A percentile compares a stretch with the other conserved stretches of the same genome.
Conservation (phyloP, 2,888 invertebrate species). For the Malacosoma neustria region DNA sequence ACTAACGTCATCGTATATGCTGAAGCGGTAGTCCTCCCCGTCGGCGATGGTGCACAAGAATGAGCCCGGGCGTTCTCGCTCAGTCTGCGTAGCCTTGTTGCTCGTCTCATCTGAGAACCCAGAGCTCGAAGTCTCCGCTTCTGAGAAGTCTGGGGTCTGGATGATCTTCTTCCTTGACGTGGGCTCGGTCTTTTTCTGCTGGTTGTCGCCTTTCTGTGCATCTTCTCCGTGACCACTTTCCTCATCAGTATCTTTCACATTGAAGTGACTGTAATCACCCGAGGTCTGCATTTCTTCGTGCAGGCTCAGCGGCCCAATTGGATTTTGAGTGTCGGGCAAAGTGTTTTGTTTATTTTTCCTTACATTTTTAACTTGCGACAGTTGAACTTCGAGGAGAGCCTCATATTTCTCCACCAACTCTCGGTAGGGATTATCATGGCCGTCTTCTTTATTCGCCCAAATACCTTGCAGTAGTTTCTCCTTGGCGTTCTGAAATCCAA, state of each 20-base stretch:
- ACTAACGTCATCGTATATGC: slow-evolving; percentile 86
- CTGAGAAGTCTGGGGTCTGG: slow-evolving; percentile 88
- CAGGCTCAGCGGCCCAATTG: slow-evolving; percentile 66
- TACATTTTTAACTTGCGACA: slow-evolving; percentile 75
- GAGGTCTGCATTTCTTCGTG: slow-evolving; percentile 86
- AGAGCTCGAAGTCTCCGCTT: slow-evolving; percentile 89
- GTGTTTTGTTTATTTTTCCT: slow-evolving; percentile 47
- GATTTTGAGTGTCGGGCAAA: slow-evolving; percentile 37
- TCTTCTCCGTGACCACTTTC: slow-evolving; percentile 78
- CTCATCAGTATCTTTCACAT: slow-evolving; percentile 78
- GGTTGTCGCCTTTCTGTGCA: slow-evolving; percentile 58
- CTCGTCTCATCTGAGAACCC: slow-evolving; percentile 90
- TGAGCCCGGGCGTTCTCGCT: slow-evolving; percentile 83
- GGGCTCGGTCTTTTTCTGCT: slow-evolving; percentile 55
- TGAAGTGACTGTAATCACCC: slow-evolving; percentile 80
- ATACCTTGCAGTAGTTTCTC: slow-evolving; percentile 67
- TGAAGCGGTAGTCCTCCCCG: slow-evolving; percentile 89
- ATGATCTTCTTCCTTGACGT: slow-evolving; percentile 74
- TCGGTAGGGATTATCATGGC: slow-evolving; percentile 81
- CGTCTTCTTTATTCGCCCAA: slow-evolving; percentile 69
- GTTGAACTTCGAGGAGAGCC: slow-evolving; percentile 84
- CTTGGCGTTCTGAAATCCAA: slow-evolving; percentile 56
- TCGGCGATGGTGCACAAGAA: slow-evolving; percentile 90
- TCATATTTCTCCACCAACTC: slow-evolving; percentile 90
- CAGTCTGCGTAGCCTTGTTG: slow-evolving; percentile 89